Evolutionary conservation across 2,113 vertebrate species (phyloP).

Genomic region (Hipposideros armiger): DNA sequence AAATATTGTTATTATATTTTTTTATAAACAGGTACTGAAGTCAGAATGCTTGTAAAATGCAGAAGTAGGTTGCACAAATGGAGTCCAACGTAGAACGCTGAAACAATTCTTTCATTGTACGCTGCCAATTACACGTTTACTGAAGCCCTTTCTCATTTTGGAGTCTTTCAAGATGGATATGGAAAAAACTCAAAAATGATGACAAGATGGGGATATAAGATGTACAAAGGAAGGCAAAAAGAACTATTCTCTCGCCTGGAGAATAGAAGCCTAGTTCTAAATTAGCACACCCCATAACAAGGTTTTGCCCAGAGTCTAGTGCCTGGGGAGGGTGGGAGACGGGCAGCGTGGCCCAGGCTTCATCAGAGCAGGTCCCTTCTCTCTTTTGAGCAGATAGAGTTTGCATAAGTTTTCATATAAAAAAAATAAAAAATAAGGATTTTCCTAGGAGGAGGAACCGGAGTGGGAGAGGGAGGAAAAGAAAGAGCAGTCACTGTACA

Average conservation of each 20-base stretch:
- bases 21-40: not conserved
- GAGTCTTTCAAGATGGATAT: not conserved
- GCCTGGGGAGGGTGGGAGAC: not conserved
- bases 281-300: not conserved
- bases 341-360: fast-evolving
- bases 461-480: not conserved
- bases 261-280: too few relatives aligned
- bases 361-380: not conserved
- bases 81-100: not conserved
- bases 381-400: not conserved
- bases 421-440: not conserved
- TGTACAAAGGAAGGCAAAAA: not conserved
- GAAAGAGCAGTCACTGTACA: not conserved
- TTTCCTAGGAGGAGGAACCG: not conserved
- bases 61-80: not conserved
- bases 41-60: not conserved
- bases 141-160: not conserved
- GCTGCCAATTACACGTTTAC: not conserved
- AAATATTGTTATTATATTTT: not conserved
- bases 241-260: not conserved
- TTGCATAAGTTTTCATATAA: not conserved
- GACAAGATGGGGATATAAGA: not conserved
- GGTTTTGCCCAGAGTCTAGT: not conserved
- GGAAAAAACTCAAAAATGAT: not conserved
- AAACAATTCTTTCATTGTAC: not conserved